Conservation (phyloP, 2,113 vertebrate genomes). For the Clarias gariepinus region DNA sequence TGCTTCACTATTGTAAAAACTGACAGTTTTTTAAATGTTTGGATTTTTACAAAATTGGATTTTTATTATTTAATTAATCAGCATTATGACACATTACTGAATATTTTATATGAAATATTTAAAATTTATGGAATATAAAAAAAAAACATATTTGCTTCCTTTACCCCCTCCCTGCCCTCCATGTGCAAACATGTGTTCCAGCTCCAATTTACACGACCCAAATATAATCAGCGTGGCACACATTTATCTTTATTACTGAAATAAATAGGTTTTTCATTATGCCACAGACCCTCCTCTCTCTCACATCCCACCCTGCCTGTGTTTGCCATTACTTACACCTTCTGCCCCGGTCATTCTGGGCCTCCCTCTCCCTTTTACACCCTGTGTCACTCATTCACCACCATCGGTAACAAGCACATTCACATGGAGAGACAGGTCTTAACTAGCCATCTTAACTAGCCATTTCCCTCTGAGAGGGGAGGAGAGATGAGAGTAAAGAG, state of each 20-base stretch:
- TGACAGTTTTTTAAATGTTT: background rate
- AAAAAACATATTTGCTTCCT: constrained; percentile 21
- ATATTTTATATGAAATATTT: background rate
- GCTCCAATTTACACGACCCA: constrained; percentile 50
- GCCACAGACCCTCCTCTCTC: constrained; percentile 40
- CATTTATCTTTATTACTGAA: constrained; percentile 59
- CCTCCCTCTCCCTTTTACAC: constrained; percentile 46
- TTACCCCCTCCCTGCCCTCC: constrained; percentile 33
- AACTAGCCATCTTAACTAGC: constrained; percentile 78
- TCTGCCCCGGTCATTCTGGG: constrained; percentile 47
- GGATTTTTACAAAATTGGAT: background rate
- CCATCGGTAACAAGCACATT: constrained; percentile 77
- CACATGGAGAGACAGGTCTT: constrained; percentile 75
- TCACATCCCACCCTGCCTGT: constrained; percentile 32
- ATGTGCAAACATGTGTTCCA: constrained; percentile 44
- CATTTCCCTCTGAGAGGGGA: constrained; percentile 74
- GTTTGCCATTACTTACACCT: constrained; percentile 51
- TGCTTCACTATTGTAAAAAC: background rate
- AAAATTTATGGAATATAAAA: background rate
- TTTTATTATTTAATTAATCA: background rate
- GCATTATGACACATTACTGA: background rate
- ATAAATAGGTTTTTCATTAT: constrained; percentile 58
- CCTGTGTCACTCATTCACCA: constrained; percentile 81
- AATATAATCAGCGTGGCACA: constrained; percentile 54
- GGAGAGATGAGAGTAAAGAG: constrained; percentile 59